A percentile compares a stretch with the other conserved stretches of the same genome.
Evolutionary conservation across 2,888 invertebrate species (phyloP).

Genomic region (Synanthedon tipuliformis): DNA sequence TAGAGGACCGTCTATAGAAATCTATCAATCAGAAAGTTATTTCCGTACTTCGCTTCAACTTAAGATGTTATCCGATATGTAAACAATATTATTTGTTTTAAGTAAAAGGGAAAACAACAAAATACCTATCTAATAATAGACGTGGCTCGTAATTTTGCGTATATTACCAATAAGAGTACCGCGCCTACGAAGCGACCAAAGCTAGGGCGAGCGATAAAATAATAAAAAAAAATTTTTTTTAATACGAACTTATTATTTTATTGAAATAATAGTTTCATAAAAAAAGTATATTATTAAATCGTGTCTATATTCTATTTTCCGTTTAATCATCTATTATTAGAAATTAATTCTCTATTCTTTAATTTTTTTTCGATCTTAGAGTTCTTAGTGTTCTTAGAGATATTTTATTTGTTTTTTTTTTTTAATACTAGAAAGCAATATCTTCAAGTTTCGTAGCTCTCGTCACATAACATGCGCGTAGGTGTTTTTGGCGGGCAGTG

Average conservation of each 20-base stretch:
- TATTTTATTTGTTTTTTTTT: too few relatives aligned
- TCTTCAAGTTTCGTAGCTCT: constrained; percentile 38
- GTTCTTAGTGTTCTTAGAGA: too few relatives aligned
- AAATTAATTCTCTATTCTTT: too few relatives aligned
- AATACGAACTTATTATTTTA: too few relatives aligned
- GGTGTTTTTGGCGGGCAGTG: constrained; percentile 65
- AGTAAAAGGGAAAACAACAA: constrained; percentile 4
- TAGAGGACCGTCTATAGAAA: not conserved
- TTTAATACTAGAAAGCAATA: too few relatives aligned
- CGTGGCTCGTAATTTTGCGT: not conserved
- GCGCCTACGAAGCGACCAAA: not conserved
- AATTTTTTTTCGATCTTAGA: too few relatives aligned
- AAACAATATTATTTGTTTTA: constrained; percentile 1
- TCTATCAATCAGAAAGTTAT: not conserved
- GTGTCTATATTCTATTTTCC: too few relatives aligned
- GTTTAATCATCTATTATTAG: too few relatives aligned
- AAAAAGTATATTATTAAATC: too few relatives aligned
- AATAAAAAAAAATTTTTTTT: not conserved
- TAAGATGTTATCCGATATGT: constrained; percentile 1
- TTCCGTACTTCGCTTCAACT: not conserved
- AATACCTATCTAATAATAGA: constrained; percentile 7
- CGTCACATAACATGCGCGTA: constrained; percentile 59
- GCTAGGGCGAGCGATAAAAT: not conserved
- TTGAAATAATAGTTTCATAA: too few relatives aligned
- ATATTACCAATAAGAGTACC: not conserved